Evolutionary conservation across 2,797 vertebrate genomes (phyloP), one percentile per base, ranked within the genome.

Genomic region (Poecile montanus): DNA sequence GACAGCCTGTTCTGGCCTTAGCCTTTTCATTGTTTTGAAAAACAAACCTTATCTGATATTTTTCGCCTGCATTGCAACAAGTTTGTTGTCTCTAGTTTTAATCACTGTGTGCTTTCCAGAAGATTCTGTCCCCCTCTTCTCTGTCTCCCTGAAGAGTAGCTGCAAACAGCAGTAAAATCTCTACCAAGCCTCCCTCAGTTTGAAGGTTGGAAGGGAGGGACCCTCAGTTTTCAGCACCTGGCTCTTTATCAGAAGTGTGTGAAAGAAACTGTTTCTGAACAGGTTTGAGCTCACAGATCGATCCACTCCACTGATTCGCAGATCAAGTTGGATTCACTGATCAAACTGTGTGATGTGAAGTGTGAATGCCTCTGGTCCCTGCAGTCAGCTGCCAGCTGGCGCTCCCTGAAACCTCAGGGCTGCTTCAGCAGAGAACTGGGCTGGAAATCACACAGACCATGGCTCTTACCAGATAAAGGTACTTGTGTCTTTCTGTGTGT

Each of bases 401-500:
- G 0, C 50, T 83, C 53, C 45, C 25, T 34, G 57, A 40, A 63
- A 47, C 56, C 71, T 87, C 38, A 32, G 66, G 53, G 50, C 58
- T 81, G 6, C n/a, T 50, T 30, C 78, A 34, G 27, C 29, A 45
- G 38, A 45, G 47, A 61, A 38, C 10, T 66, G 62, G 51, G 21
- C 70, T 87, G 63, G 73, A 81, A 91, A 57, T 38, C 62, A 16
- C 0, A 0, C 40, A 45, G 70, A 53, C 25, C 17, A 6, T 0
- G 2, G 16, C 53, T 56, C 57, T 38, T 22, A 38, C 14, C 74
- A 36, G 70, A 36, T 19, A 82, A 29, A 50, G 77, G 29, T 1
- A 1, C 60, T 56, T 1, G 0, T 6, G 6, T 17, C 16, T 45
- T 34, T 34, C 1, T 9, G 0, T 2, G 0, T 36, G 32, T 51